Evolutionary conservation across 2,888 invertebrate genomes (phyloP), one percentile per base, ranked within the genome.

Genomic region (Eupithecia centaureata): DNA sequence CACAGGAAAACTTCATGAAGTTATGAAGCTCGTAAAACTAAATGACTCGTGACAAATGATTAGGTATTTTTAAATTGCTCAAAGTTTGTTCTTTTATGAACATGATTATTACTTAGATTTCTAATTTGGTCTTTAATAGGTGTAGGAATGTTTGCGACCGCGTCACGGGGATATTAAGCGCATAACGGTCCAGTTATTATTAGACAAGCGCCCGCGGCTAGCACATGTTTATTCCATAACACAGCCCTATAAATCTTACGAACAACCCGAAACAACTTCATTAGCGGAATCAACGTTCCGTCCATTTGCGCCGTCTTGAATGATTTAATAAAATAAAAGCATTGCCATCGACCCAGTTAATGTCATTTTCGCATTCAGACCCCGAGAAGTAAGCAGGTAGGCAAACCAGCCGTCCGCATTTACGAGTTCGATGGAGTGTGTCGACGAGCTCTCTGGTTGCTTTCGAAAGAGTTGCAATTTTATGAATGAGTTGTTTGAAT

Each of bases 401-500:
- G 72, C 63, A 80, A 81, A 76, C 79, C 73, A 74, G 27, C 76
- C 73, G 75, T 74, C 68, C 73, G 82, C 81, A 86, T 88, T 87
- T 84, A 80, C 84, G 84, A 77, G 77, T 74, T 80, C 85, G 81
- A 81, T 87, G 83, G 79, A 85, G 87, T 86, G 88, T 86, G 78
- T 78, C 89, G 82, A 75, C 79, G 65, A 69, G 81, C 78, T 84
- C 86, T 90, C 87, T 80, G 82, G 84, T 88, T 89, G 84, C 86
- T 82, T 81, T 82, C 82, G 77, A 86, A 84, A 83, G 84, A 87
- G 85, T 86, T 86, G 86, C 89, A 91, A 91, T 92, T 92, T 91
- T 91, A 91, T 92, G 92, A 92, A 92, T 92, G 91, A 91, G 84
- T 88, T 90, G 87, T 88, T 92, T 90, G 88, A 91, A 92, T 90